A percentile compares a stretch with the other conserved stretches of the same genome.
Evolutionary conservation across 2,113 vertebrate species (phyloP).

Genomic region (Panthera tigris): DNA sequence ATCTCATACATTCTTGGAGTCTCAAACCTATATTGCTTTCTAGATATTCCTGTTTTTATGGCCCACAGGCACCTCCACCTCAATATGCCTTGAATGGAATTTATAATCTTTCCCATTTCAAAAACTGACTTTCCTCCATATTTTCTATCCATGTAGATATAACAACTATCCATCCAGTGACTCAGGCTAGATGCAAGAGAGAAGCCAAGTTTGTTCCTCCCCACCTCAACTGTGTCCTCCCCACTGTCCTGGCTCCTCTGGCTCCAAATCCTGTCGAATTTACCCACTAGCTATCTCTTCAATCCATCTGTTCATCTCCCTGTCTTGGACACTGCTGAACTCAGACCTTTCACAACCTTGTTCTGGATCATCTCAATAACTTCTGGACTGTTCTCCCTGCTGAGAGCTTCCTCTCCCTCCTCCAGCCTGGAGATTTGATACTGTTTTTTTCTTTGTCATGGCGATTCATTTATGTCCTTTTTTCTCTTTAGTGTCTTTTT

Average conservation of each 20-base stretch:
- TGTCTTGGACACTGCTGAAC: neutral
- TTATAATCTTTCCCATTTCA: neutral
- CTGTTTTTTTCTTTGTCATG: neutral
- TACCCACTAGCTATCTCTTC: neutral
- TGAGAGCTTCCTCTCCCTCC: neutral
- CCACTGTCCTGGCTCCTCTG: neutral
- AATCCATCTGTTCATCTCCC: neutral
- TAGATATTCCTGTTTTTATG: conserved; percentile 12
- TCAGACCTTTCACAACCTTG: neutral
- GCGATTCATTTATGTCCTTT: neutral
- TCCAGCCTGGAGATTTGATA: neutral
- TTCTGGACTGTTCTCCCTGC: neutral
- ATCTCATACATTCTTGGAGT: neutral
- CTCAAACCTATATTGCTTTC: neutral
- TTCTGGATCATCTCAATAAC: neutral
- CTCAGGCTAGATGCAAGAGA: neutral
- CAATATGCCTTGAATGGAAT: neutral
- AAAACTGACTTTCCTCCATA: neutral
- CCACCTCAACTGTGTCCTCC: neutral
- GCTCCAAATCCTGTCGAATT: neutral
- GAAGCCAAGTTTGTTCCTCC: neutral
- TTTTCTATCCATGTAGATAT: neutral
- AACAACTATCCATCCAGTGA: neutral
- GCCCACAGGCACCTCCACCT: neutral
- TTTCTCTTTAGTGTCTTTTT: conserved; percentile 31